These are phyloP conservation scores for Exocentrus adspersus DNA, from an alignment of 2,888 invertebrate genomes.

Conservation along the genomic window DNA sequence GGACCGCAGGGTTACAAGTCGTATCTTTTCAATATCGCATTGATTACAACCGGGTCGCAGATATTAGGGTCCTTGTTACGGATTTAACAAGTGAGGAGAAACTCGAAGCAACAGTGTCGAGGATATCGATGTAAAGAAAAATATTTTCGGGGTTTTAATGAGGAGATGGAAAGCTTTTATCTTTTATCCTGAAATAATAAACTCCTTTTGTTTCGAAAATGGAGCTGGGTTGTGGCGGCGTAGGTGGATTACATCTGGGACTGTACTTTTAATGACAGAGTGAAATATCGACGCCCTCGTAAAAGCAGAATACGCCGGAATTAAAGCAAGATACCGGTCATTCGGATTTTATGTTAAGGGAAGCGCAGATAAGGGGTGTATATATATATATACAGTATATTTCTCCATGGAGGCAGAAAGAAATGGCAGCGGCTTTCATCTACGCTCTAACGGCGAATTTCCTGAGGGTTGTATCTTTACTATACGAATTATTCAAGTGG, in stretches of 20 bases:
- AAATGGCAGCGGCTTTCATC: constrained; percentile 1
- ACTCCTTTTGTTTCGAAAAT: not conserved
- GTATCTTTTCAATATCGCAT: constrained; percentile 10
- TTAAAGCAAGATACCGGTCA: constrained; percentile 33
- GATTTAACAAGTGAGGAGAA: constrained; percentile 8
- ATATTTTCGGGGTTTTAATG: not conserved
- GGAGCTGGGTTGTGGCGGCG: not conserved
- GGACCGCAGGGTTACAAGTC: constrained; percentile 3
- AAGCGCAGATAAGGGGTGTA: constrained; percentile 32
- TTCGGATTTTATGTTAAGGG: constrained; percentile 29
- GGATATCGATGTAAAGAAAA: too few relatives aligned
- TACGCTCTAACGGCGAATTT: constrained; percentile 9
- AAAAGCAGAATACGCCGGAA: constrained; percentile 38
- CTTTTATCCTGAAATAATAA: not conserved
- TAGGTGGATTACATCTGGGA: constrained; percentile 7
- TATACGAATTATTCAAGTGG: constrained; percentile 14
- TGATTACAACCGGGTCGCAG: too few relatives aligned
- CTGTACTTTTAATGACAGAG: constrained; percentile 16
- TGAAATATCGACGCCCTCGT: constrained; percentile 37
- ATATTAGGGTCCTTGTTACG: too few relatives aligned
- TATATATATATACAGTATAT: not conserved
- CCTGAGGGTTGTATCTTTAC: constrained; percentile 15
- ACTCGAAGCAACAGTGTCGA: too few relatives aligned
- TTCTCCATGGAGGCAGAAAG: constrained; percentile 9
- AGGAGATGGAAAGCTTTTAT: not conserved